phyloP scores from a whole-genome alignment of 2,888 invertebrate genomes.

The Blastobasis lacticolella region DNA sequence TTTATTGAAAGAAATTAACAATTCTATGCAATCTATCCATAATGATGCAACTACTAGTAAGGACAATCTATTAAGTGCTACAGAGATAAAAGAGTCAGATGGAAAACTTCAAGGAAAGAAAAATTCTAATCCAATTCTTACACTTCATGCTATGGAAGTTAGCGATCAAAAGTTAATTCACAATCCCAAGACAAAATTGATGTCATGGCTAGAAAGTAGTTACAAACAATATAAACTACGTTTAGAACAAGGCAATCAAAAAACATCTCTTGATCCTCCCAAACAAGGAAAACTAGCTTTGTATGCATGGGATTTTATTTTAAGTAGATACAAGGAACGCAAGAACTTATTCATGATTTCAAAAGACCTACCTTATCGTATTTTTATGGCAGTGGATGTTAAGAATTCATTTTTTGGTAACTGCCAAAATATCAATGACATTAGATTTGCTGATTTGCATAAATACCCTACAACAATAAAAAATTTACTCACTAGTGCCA shows the following conservation, averaged over 20 bases:
- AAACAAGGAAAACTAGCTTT: slow-evolving; percentile 38
- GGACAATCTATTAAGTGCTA: no score
- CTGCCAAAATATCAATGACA: slow-evolving; percentile 51
- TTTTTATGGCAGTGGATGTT: slow-evolving; percentile 49
- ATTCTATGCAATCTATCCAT: no score
- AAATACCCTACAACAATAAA: slow-evolving; percentile 53
- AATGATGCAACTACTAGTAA: no score
- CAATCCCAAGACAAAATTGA: slow-evolving; percentile 28
- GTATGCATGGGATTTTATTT: slow-evolving; percentile 53
- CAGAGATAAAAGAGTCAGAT: no score
- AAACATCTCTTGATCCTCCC: slow-evolving; percentile 39
- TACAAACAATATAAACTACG: slow-evolving; percentile 48
- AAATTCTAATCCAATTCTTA: no score
- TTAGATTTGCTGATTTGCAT: slow-evolving; percentile 41
- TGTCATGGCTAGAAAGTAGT: slow-evolving; percentile 48
- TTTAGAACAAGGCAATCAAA: slow-evolving; percentile 27
- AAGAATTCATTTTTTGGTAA: slow-evolving; percentile 35
- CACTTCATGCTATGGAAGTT: no score
- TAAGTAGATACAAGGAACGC: slow-evolving; percentile 44
- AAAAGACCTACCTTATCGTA: slow-evolving; percentile 40
- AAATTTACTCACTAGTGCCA: slow-evolving; percentile 47
- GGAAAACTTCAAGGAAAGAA: no score
- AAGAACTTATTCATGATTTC: slow-evolving; percentile 53
- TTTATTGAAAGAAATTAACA: no score
- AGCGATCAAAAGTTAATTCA: no score